Conservation (phyloP, 2,797 vertebrate species). For the Channallabes apus region DNA sequence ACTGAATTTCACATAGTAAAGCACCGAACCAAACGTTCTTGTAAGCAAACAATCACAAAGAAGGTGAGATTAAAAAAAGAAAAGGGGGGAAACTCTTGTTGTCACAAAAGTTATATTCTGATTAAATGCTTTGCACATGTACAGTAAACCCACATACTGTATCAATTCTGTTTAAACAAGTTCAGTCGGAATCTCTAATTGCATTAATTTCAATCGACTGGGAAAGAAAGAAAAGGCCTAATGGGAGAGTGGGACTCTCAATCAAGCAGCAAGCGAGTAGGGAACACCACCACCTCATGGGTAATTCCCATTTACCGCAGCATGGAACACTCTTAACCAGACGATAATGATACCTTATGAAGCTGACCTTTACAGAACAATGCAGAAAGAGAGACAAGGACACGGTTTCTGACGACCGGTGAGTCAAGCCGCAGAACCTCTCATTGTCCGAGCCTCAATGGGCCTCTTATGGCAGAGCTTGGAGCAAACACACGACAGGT, state of each 20-base stretch:
- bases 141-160: too few relatives aligned
- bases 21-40: too few relatives aligned
- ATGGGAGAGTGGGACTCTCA: not conserved
- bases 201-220: too few relatives aligned
- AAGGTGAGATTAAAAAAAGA: too few relatives aligned
- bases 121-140: too few relatives aligned
- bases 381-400: conserved; percentile 52
- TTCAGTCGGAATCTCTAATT: too few relatives aligned
- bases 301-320: conserved; percentile 40
- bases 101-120: too few relatives aligned
- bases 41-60: too few relatives aligned
- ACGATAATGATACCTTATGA: conserved; percentile 52
- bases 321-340: conserved; percentile 44
- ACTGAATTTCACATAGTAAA: too few relatives aligned
- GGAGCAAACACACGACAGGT: conserved; percentile 45
- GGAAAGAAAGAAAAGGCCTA: too few relatives aligned
- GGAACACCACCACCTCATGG: conserved; percentile 6
- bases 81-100: too few relatives aligned
- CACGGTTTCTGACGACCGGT: conserved; percentile 39
- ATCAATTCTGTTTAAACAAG: too few relatives aligned
- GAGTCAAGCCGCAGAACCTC: conserved; percentile 41
- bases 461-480: conserved; percentile 51
- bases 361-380: conserved; percentile 53
- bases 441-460: conserved; percentile 58
- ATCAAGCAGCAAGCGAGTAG: not conserved